phyloP scores from a whole-genome alignment of 2,113 vertebrate genomes.

The Gymnorhina tibicen region DNA sequence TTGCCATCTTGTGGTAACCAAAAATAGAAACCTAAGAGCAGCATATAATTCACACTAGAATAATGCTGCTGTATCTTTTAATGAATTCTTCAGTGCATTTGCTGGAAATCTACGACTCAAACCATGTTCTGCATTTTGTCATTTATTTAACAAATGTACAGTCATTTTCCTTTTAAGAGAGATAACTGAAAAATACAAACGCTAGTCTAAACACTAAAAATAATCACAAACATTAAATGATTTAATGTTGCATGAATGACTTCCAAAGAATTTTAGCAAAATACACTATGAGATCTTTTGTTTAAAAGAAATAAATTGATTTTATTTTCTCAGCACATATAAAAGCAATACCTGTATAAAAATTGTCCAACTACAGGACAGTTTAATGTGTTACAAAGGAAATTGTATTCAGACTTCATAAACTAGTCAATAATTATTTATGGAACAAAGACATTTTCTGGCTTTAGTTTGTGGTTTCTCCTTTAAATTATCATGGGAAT shows the following conservation, averaged over 20 bases:
- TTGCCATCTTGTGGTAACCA: slow-evolving; percentile 62
- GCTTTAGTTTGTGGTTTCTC: not conserved
- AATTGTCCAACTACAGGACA: not conserved
- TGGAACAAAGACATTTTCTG: not conserved
- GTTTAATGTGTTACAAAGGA: not conserved
- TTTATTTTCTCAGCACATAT: not conserved
- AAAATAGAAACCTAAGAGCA: slow-evolving; percentile 47
- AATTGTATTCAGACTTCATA: not conserved
- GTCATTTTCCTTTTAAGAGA: not conserved
- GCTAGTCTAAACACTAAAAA: not conserved
- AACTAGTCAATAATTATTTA: slow-evolving; percentile 8
- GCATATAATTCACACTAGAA: slow-evolving; percentile 45
- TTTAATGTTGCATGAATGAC: not conserved
- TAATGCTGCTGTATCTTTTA: slow-evolving; percentile 4
- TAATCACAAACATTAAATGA: not conserved
- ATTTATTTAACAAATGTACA: not conserved
- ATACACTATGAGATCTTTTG: not conserved
- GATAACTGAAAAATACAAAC: not conserved
- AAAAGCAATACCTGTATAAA: not conserved
- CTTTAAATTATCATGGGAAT: not conserved
- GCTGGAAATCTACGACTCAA: not conserved
- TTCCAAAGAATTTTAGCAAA: not conserved
- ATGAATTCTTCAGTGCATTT: not conserved
- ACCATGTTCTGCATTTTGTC: not conserved
- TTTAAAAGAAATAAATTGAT: not conserved